phyloP scores from a whole-genome alignment of 2,113 vertebrate species.

The Micronycteris hirsuta region DNA sequence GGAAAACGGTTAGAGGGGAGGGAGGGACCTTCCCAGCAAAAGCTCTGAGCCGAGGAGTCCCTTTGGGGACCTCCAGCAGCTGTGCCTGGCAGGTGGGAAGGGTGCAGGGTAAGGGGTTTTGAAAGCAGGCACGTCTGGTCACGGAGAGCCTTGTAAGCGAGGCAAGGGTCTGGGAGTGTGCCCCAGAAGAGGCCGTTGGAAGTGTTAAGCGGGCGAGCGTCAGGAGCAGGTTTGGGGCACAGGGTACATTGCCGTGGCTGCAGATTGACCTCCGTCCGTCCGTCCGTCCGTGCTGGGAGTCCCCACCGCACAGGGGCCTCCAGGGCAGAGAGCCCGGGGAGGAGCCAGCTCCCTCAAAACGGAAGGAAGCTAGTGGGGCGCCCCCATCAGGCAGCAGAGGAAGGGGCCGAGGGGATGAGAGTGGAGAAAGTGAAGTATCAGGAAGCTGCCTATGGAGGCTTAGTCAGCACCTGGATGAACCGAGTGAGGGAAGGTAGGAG shows the following conservation, averaged over 20 bases:
- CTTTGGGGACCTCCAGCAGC: neutral
- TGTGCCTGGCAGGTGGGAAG: neutral
- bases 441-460: neutral
- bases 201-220: neutral
- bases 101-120: neutral
- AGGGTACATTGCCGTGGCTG: neutral
- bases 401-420: neutral
- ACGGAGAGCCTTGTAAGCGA: neutral
- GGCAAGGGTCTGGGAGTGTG: neutral
- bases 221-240: neutral
- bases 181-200: neutral
- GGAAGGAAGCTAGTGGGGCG: neutral
- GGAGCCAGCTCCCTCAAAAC: neutral
- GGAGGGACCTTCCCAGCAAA: neutral
- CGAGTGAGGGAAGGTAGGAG: neutral
- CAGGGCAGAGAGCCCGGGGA: neutral
- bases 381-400: neutral
- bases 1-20: neutral
- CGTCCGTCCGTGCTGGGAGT: fast-evolving
- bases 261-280: too few species aligned
- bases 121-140: fast-evolving
- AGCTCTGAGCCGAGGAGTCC: neutral
- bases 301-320: neutral
- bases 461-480: neutral
- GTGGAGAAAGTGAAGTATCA: neutral